Percentiles rank a stretch among this genome's conserved stretches.
Conservation (phyloP, 2,888 invertebrate genomes). For the Hartigia nigra region DNA sequence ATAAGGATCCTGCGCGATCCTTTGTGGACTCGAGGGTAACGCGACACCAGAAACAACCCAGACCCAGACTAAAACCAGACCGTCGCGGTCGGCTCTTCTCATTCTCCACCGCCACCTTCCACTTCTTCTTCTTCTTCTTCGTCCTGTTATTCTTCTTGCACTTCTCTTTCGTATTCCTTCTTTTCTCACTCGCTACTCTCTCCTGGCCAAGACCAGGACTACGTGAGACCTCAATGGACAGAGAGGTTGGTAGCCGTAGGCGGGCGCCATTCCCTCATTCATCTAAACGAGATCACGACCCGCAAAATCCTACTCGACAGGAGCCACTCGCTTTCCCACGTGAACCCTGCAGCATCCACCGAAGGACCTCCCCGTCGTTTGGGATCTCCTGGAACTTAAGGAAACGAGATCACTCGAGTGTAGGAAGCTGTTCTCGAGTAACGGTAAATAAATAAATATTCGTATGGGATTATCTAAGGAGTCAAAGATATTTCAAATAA, state of each 20-base stretch:
- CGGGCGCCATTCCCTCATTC: constrained; percentile 47
- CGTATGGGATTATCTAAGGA: neutral
- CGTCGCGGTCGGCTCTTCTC: constrained; percentile 21
- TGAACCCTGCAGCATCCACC: constrained; percentile 12
- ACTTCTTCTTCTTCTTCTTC: constrained; percentile 20
- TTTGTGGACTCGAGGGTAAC: constrained; percentile 61
- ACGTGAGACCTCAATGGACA: constrained; percentile 39
- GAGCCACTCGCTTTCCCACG: constrained; percentile 33
- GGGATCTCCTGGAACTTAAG: neutral
- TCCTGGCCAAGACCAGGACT: constrained; percentile 20
- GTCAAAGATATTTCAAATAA: neutral
- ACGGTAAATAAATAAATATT: neutral
- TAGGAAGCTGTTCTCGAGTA: neutral
- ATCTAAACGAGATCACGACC: constrained; percentile 40
- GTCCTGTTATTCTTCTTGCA: constrained; percentile 10
- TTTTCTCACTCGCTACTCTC: neutral
- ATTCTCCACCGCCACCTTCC: constrained; percentile 23
- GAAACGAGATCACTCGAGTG: neutral
- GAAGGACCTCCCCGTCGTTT: neutral
- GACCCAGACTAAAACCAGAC: constrained; percentile 48
- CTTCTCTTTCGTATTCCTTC: constrained; percentile 15
- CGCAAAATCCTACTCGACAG: constrained; percentile 25
- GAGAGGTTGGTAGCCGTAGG: constrained; percentile 36
- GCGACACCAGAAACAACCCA: constrained; percentile 60
- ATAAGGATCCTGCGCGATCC: constrained; percentile 61